Evolutionary conservation across 1,140 invertebrate genomes (phyloP).

Genomic region (Bilobella aurantiaca): DNA sequence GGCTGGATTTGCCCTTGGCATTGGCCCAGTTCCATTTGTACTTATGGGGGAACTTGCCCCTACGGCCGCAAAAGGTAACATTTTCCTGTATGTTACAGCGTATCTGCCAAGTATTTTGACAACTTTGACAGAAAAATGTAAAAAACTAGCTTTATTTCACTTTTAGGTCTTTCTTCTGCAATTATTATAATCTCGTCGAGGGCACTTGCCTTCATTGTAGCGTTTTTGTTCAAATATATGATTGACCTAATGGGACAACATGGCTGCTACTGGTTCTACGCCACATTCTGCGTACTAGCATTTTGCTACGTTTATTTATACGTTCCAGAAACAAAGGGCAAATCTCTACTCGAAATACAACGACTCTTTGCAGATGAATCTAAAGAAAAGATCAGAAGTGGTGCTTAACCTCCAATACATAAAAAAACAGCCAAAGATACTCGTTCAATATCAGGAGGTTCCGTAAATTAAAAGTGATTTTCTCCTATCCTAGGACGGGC

Average conservation of each 20-base stretch:
- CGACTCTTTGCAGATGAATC: too few species aligned
- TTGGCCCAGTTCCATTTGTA: constrained; percentile 44
- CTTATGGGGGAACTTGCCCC: constrained; percentile 45
- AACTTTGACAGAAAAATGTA: not conserved
- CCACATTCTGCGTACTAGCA: not conserved
- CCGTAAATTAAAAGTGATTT: too few species aligned
- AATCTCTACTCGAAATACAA: not conserved
- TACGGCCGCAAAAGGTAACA: constrained; percentile 36
- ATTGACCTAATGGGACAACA: not conserved
- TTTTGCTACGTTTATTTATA: not conserved
- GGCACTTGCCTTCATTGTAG: not conserved
- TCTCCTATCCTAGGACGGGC: too few species aligned
- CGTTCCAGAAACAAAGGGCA: not conserved
- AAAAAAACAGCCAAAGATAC: too few species aligned
- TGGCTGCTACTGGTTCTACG: not conserved
- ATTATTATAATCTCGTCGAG: not conserved
- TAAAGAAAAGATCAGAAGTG: too few species aligned
- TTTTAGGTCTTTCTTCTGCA: not conserved
- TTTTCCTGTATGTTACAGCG: too few species aligned
- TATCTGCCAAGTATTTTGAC: not conserved
- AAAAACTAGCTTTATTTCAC: not conserved
- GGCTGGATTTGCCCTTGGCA: constrained; percentile 42
- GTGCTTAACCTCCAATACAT: too few species aligned
- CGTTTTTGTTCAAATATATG: not conserved
- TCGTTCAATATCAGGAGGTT: too few species aligned